Evolutionary conservation across 1,140 invertebrate genomes (phyloP), one percentile per base, ranked within the genome.

Genomic region (Oncopeltus fasciatus): DNA sequence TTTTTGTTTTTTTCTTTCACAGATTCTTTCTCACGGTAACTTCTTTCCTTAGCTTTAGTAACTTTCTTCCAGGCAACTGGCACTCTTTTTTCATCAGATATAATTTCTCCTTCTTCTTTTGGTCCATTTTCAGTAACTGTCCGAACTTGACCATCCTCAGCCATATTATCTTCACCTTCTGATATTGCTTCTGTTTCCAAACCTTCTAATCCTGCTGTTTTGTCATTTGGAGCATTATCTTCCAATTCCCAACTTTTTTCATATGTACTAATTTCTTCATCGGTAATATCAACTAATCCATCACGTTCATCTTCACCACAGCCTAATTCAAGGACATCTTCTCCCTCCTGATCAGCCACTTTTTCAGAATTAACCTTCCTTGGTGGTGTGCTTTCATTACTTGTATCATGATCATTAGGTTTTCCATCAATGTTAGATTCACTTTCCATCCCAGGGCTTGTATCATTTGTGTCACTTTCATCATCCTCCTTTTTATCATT

Each of bases 11-110:
- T 70, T 20, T 69, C 68, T 67, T 70, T 72, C 57, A 70, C 71
- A 67, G 69, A 69, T 57, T 70, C 73, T 51, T 85, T 83, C 46
- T 86, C 85, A 0, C 90, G 77, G 69, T 92, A 93, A 68, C 88
- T 90, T 59, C 89, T 74, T 65, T 88, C 87, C 70, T 89, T 90
- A 5, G 81, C 84, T 69, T 87, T 90, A 11, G 85, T 86, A 1
- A 88, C 74, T 71, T 90, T 90, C 67, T 90, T 92, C 75, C 91
- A 93, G 0, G 81, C 73, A 27, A 82, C 72, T 56, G 74, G 70
- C 67, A 70, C 75, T 27, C 58, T 14, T 63, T 64, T 70, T 3
- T 64, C 62, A 38, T 62, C 63, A 29, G 60, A 62, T 5, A 80
- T 74, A 24, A 80, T 80, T 69, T 82, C 79, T 2, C 78, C 79